Conservation (phyloP, 2,113 vertebrate genomes). For the Trachemys scripta region DNA sequence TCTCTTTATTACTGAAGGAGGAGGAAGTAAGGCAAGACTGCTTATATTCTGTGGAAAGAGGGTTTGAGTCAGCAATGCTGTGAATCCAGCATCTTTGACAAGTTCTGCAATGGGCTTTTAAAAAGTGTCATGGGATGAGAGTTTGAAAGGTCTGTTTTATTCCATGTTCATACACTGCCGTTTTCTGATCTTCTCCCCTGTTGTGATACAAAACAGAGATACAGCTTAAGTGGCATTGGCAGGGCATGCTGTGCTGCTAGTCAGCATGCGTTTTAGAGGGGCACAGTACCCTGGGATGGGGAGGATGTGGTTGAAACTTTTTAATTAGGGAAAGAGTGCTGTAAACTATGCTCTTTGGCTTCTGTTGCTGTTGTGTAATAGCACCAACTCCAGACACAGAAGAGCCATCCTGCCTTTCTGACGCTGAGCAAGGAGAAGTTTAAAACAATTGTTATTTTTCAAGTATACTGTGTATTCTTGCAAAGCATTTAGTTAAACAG, state of each 20-base stretch:
- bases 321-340: not conserved
- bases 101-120: not conserved
- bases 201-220: not conserved
- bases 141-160: not conserved
- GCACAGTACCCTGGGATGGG: no score
- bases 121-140: not conserved
- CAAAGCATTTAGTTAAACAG: not conserved
- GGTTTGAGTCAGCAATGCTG: not conserved
- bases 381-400: not conserved
- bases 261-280: no score
- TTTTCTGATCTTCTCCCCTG: not conserved
- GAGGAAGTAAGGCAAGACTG: constrained; percentile 53
- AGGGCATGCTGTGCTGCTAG: no score
- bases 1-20: not conserved
- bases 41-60: constrained; percentile 54
- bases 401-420: not conserved
- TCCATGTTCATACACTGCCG: not conserved
- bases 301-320: no score
- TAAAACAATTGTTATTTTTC: not conserved
- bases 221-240: not conserved
- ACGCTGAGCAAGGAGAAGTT: not conserved
- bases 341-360: not conserved
- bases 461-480: not conserved
- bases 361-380: not conserved
- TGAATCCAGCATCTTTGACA: constrained; percentile 39